Conservation (phyloP, 2,797 vertebrate species). For the Peromyscus nudipes region DNA sequence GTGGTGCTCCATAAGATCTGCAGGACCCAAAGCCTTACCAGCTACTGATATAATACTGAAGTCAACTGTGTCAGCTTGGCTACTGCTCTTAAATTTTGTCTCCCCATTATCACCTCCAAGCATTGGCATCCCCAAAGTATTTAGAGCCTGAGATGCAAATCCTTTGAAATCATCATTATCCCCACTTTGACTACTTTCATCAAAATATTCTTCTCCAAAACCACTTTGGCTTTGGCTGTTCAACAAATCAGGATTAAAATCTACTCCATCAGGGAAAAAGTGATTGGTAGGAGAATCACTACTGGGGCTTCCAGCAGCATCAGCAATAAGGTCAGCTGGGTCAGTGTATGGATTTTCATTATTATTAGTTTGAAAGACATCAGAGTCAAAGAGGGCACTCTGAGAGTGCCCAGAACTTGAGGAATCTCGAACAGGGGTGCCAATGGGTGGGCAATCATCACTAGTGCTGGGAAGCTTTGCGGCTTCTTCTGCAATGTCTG, state of each 20-base stretch:
- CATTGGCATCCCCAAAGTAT: conserved; percentile 89
- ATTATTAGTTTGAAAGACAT: conserved; percentile 96
- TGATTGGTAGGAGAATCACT: conserved; percentile 96
- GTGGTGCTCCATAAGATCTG: conserved; percentile 94
- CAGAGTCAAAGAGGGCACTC: conserved; percentile 96
- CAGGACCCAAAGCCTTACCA: conserved; percentile 90
- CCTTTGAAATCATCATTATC: conserved; percentile 97
- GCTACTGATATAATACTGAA: conserved; percentile 95
- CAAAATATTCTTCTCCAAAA: conserved; percentile 96
- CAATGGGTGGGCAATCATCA: conserved; percentile 91
- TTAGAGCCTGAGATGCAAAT: conserved; percentile 90
- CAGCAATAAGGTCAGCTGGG: conserved; percentile 96
- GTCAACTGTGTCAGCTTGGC: conserved; percentile 95
- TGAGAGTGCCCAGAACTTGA: conserved; percentile 97
- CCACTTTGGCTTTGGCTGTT: conserved; percentile 92
- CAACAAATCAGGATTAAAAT: conserved; percentile 97
- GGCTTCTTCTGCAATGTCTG: conserved; percentile 97
- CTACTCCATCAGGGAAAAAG: conserved; percentile 96
- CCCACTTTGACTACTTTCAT: conserved; percentile 97
- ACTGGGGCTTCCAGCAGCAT: conserved; percentile 94
- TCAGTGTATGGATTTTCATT: conserved; percentile 98
- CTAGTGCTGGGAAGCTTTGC: conserved; percentile 91
- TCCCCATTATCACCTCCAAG: conserved; percentile 93
- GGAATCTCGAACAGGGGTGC: conserved; percentile 97
- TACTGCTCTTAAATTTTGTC: conserved; percentile 90